Evolutionary conservation across 1,140 invertebrate species (phyloP), one percentile per base, ranked within the genome.

Genomic region (Cardiocondyla obscurior): DNA sequence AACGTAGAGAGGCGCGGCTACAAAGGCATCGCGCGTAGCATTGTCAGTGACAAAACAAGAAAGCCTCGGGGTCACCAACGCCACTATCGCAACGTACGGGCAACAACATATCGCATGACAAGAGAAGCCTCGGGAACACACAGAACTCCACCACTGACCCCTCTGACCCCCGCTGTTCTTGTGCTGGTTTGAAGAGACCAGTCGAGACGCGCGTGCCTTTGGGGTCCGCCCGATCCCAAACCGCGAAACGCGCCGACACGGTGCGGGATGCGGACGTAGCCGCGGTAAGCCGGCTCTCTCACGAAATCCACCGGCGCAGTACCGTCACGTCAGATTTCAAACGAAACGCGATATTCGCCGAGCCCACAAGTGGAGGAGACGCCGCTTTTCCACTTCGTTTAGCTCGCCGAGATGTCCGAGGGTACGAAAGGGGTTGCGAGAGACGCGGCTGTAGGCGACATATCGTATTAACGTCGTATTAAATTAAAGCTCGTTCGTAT

Each of bases 81-180:
- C 74, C 88, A 89, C 88, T 90, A 90, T 90, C 89, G 86, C 89
- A 90, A 90, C 83, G 87, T 87, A 90, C 83, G 89, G 89, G 87
- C 85, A 87, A 89, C 89, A 87, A 89, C 89, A 87, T 90, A 90
- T 90, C 89, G 89, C 89, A 90, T 90, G 89, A 90, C 89, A 90
- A 86, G 84, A 70, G 65, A 30, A 57, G 86, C 65, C 74, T 19
- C 57, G 30, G 85, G 83, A 88, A 90, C 89, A 90, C 82, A 87
- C 82, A 73, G 83, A 69, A 81, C 39, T 60, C 83, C 89, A 85
- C 81, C 60, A 67, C 74, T 86, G 87, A 90, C 89, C 87, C 74
- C 85, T 67, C 76, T 87, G 89, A 90, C 89, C 89, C 82, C 81
- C 67, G 87, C 83, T 83, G 89, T 90, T 90, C 87, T 86, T 90